A percentile compares a stretch with the other conserved stretches of the same genome.
Conservation (phyloP, 2,888 invertebrate genomes). For the Leucania comma region DNA sequence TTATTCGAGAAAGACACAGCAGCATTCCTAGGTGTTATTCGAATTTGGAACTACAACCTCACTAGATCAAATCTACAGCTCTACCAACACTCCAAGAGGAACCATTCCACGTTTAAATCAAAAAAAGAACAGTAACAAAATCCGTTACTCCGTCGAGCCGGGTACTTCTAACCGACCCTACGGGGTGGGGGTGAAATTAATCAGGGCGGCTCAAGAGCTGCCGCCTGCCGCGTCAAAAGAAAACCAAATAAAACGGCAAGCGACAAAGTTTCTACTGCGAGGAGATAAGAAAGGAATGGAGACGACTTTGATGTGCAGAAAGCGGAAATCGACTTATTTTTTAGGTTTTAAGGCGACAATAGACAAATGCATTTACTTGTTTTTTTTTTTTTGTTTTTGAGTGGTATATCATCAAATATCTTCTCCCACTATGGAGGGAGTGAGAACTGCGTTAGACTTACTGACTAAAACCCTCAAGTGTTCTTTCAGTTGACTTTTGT, state of each 20-base stretch:
- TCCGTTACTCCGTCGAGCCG: slow-evolving; percentile 46
- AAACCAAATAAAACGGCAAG: slow-evolving; percentile 90
- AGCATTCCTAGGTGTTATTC: too few relatives aligned
- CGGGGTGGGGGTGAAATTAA: slow-evolving; percentile 84
- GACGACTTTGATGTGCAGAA: slow-evolving; percentile 46
- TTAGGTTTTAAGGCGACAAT: neutral
- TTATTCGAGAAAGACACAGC: too few relatives aligned
- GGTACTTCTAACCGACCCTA: slow-evolving; percentile 57
- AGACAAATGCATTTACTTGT: too few relatives aligned
- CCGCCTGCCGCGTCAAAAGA: slow-evolving; percentile 90
- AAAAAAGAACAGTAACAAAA: slow-evolving; percentile 32
- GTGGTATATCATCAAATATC: too few relatives aligned
- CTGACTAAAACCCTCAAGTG: too few relatives aligned
- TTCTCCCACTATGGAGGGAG: too few relatives aligned
- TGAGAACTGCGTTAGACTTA: too few relatives aligned
- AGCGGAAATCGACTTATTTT: neutral
- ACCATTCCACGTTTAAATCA: slow-evolving; percentile 15
- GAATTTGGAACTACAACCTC: neutral
- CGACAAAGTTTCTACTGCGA: slow-evolving; percentile 85
- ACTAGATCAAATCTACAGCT: neutral
- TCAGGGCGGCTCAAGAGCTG: slow-evolving; percentile 89
- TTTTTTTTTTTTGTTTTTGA: too few relatives aligned
- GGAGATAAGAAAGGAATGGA: slow-evolving; percentile 68
- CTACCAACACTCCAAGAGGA: slow-evolving; percentile 4
- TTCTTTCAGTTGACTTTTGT: too few relatives aligned